A percentile compares a stretch with the other conserved stretches of the same genome.
phyloP scores from a whole-genome alignment of 2,113 vertebrate species.

The Eurypyga helias region DNA sequence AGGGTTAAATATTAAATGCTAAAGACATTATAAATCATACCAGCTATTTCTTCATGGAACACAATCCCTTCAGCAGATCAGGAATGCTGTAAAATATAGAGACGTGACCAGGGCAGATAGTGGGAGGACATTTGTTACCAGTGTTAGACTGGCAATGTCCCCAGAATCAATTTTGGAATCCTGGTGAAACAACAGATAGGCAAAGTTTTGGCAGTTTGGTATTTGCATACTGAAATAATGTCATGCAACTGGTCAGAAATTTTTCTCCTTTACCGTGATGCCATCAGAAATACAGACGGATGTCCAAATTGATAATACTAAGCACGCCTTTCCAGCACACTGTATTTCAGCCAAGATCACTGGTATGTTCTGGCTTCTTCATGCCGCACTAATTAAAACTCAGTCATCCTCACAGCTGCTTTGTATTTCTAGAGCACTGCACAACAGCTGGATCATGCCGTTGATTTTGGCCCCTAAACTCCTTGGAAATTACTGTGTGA shows the following conservation, averaged over 20 bases:
- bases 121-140: neutral
- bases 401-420: conserved; percentile 11
- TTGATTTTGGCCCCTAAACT: conserved; percentile 1
- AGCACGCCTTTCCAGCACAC: neutral
- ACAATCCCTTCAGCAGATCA: neutral
- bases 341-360: neutral
- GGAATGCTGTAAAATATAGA: neutral
- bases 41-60: neutral
- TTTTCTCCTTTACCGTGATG: neutral
- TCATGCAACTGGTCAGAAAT: neutral
- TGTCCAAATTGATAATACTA: neutral
- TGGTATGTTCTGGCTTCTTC: conserved; percentile 37
- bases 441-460: conserved; percentile 1
- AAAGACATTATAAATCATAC: neutral
- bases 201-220: neutral
- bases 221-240: neutral
- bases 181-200: neutral
- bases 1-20: neutral
- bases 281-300: neutral
- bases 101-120: neutral
- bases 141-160: neutral
- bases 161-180: neutral
- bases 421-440: conserved; percentile 17
- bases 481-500: neutral
- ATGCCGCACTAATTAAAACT: neutral